Evolutionary conservation across 2,113 vertebrate genomes (phyloP).

Genomic region (Cebus imitator): DNA sequence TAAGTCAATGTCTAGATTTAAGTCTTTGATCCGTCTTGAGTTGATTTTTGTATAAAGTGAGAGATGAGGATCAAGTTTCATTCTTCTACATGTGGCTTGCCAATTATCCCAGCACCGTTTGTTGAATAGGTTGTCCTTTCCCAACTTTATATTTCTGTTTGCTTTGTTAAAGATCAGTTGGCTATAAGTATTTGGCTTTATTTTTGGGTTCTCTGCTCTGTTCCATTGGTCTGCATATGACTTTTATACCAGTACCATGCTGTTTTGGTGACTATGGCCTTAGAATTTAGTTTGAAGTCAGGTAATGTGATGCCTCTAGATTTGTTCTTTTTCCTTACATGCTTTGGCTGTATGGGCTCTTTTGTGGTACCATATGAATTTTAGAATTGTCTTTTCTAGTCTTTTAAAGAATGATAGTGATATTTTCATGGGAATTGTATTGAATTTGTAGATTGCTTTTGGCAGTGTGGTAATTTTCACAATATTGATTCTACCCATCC

Average conservation of each 20-base stretch:
- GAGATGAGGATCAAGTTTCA: not conserved
- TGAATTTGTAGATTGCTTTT: not conserved
- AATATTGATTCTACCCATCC: not conserved
- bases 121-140: not conserved
- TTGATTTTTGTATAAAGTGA: not conserved
- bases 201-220: not conserved
- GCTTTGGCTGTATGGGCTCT: not conserved
- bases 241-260: not conserved
- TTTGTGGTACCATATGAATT: not conserved
- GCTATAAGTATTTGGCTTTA: not conserved
- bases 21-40: not conserved
- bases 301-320: not conserved
- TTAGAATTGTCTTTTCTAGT: not conserved
- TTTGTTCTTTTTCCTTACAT: not conserved
- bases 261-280: not conserved
- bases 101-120: not conserved
- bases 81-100: not conserved
- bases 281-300: not conserved
- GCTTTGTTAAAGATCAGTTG: not conserved
- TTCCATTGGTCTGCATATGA: not conserved
- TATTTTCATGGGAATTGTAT: not conserved
- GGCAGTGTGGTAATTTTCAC: not conserved
- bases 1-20: not conserved
- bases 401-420: not conserved
- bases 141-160: not conserved